Conservation (phyloP, 37 sponge, comb jelly and placozoan genomes). For the Ephydatia muelleri region DNA sequence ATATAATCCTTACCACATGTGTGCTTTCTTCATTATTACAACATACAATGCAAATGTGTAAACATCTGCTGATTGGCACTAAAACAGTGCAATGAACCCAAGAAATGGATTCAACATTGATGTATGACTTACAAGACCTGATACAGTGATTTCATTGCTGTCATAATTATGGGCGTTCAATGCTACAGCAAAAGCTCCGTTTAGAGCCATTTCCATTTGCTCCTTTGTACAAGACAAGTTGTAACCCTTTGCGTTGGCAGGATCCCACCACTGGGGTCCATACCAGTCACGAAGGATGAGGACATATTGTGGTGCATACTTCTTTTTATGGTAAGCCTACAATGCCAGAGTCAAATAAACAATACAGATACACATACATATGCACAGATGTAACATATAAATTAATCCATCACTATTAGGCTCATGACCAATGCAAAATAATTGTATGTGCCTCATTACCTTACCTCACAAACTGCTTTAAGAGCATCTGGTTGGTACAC, state of each 20-base stretch:
- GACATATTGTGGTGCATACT: background rate
- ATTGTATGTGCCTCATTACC: background rate
- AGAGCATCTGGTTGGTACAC: background rate
- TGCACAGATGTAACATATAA: too few relatives aligned
- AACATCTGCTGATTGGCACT: background rate
- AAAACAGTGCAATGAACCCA: background rate
- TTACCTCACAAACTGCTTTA: background rate
- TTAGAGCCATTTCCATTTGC: background rate
- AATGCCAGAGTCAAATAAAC: too few relatives aligned
- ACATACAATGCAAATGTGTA: too few relatives aligned
- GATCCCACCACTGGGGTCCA: background rate
- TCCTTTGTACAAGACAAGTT: background rate
- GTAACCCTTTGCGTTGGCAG: background rate
- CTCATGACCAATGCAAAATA: background rate
- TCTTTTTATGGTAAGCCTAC: background rate
- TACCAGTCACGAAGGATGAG: background rate
- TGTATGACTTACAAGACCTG: background rate
- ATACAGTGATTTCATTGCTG: background rate
- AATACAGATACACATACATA: too few relatives aligned
- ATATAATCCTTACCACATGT: too few relatives aligned
- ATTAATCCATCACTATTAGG: too few relatives aligned
- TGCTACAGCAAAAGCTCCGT: background rate
- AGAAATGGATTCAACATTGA: too few relatives aligned
- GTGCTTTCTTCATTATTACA: too few relatives aligned
- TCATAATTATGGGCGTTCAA: background rate